Evolutionary conservation across 2,888 invertebrate species (phyloP).

Genomic region (Eupithecia abbreviata): DNA sequence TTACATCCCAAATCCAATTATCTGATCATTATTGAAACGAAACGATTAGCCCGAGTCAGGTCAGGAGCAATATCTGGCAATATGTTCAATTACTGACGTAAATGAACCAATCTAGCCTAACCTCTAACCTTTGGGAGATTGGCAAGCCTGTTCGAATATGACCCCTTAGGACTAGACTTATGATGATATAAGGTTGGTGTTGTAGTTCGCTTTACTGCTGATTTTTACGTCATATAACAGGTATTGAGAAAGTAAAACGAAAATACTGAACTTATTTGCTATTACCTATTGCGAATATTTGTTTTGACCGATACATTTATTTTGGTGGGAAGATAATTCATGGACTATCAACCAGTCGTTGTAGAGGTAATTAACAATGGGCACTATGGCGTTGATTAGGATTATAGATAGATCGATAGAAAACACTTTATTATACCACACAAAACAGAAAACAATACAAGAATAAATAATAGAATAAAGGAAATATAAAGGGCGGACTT

Average conservation of each 20-base stretch:
- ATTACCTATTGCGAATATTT: not conserved
- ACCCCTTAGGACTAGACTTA: not conserved
- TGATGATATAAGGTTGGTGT: not conserved
- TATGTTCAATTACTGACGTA: conserved; percentile 32
- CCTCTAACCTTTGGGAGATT: conserved; percentile 9
- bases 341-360: too few relatives aligned
- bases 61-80: conserved; percentile 26
- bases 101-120: conserved; percentile 18
- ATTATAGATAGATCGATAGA: too few relatives aligned
- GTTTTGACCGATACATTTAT: too few relatives aligned
- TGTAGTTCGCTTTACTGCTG: not conserved
- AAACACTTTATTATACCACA: too few relatives aligned
- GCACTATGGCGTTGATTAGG: too few relatives aligned
- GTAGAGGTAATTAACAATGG: too few relatives aligned
- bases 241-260: not conserved
- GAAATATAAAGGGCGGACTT: too few relatives aligned
- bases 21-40: conserved; percentile 15
- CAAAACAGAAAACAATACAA: too few relatives aligned
- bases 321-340: too few relatives aligned
- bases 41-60: conserved; percentile 21
- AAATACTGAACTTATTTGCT: not conserved
- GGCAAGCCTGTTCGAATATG: conserved; percentile 1
- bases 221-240: not conserved
- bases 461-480: too few relatives aligned
- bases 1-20: conserved; percentile 11